These are phyloP conservation scores for Salticus scenicus DNA, from an alignment of 2,888 invertebrate genomes.

Conservation along the genomic window DNA sequence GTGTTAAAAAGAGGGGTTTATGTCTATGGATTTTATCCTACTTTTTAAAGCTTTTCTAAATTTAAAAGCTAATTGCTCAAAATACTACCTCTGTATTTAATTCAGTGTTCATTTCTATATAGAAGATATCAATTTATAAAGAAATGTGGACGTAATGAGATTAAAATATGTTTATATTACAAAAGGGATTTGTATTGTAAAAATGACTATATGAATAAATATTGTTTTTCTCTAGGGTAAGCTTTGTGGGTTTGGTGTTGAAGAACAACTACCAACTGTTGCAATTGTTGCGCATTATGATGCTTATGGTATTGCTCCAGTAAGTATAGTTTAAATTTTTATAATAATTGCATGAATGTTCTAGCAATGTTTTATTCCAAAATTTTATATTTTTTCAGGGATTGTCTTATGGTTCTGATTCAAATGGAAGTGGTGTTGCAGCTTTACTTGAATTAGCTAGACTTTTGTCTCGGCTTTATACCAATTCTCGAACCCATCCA, in stretches of 20 bases:
- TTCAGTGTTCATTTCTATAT: too few relatives aligned
- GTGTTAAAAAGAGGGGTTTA: too few relatives aligned
- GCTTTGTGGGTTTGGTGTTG: constrained; percentile 83
- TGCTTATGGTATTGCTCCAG: constrained; percentile 90
- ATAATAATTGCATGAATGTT: not conserved
- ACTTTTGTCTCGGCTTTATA: constrained; percentile 90
- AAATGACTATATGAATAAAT: too few relatives aligned
- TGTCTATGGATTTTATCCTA: too few relatives aligned
- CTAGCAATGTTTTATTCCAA: not conserved
- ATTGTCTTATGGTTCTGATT: constrained; percentile 90
- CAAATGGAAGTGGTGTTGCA: constrained; percentile 93
- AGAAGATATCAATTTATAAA: too few relatives aligned
- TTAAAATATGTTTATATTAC: too few relatives aligned
- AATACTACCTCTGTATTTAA: too few relatives aligned
- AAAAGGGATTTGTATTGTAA: too few relatives aligned
- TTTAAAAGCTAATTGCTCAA: too few relatives aligned
- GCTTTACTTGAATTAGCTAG: constrained; percentile 90
- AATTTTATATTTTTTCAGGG: constrained; percentile 79
- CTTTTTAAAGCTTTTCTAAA: too few relatives aligned
- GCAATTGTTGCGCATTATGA: constrained; percentile 95
- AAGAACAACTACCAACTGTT: constrained; percentile 87
- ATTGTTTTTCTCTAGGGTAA: constrained; percentile 81
- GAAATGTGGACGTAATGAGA: too few relatives aligned
- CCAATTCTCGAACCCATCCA: constrained; percentile 81
- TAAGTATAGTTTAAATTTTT: constrained; percentile 78